These are phyloP conservation scores for Hyles vespertilio DNA, from an alignment of 1,140 invertebrate genomes.

Conservation along the genomic window DNA sequence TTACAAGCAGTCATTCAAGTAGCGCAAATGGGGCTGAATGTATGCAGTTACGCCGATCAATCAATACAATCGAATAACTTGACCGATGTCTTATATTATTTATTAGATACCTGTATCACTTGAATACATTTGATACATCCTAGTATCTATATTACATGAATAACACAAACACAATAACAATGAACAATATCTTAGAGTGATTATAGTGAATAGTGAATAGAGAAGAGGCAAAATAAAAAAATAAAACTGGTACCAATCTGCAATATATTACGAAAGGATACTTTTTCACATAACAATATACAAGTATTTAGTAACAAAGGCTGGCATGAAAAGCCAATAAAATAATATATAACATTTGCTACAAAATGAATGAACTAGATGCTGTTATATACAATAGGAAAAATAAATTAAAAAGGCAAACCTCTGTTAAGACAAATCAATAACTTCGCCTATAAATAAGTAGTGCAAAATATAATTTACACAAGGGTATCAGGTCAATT, in stretches of 20 bases:
- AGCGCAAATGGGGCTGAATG: no score
- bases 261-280: constrained; percentile 50
- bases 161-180: no score
- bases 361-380: constrained; percentile 49
- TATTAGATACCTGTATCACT: no score
- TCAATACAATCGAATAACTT: no score
- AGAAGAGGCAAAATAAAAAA: not conserved
- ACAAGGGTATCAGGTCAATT: constrained; percentile 5
- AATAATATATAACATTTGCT: constrained; percentile 38
- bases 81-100: no score
- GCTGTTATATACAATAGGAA: constrained; percentile 58
- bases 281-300: constrained; percentile 56
- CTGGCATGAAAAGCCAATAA: constrained; percentile 46
- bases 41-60: no score
- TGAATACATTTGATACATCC: no score
- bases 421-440: constrained; percentile 47
- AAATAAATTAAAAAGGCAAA: constrained; percentile 31
- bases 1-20: no score
- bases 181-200: no score
- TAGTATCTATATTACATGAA: no score
- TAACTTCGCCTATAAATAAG: constrained; percentile 38
- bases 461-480: constrained; percentile 53
- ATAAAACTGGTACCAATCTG: constrained; percentile 38
- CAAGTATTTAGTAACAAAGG: constrained; percentile 47
- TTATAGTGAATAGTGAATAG: no score